These are phyloP conservation scores for Sarcophilus harrisii DNA, from an alignment of 2,797 vertebrate genomes.

Conservation along the genomic window DNA sequence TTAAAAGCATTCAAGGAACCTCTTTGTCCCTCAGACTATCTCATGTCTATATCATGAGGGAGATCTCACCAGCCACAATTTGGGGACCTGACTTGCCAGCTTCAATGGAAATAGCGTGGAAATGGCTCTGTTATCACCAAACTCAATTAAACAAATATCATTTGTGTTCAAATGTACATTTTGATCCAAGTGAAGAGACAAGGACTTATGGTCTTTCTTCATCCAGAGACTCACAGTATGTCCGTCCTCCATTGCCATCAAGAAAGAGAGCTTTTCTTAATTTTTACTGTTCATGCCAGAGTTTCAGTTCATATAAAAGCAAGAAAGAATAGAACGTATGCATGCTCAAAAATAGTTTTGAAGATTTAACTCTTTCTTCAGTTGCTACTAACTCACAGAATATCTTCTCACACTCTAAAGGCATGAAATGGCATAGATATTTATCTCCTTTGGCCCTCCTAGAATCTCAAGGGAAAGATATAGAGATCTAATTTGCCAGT, in stretches of 20 bases:
- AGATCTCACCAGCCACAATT: not conserved
- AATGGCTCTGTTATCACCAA: not conserved
- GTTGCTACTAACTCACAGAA: not conserved
- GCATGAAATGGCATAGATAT: not conserved
- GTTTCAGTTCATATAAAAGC: not conserved
- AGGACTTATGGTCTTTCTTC: not conserved
- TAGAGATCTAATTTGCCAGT: not conserved
- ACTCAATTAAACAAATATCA: not conserved
- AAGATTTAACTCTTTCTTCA: not conserved
- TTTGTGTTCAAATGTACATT: not conserved
- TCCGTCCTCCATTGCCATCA: not conserved
- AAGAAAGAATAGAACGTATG: not conserved
- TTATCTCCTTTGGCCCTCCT: not conserved
- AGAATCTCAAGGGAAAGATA: not conserved
- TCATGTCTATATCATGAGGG: not conserved
- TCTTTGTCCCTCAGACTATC: not conserved
- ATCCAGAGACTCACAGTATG: not conserved
- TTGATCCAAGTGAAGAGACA: not conserved
- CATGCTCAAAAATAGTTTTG: not conserved
- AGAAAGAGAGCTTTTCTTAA: not conserved
- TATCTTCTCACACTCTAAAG: not conserved
- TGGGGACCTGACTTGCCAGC: not conserved
- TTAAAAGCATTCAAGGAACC: not conserved
- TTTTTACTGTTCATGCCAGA: not conserved
- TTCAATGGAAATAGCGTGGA: not conserved